These are phyloP conservation scores for Alentia gelatinosa DNA, from an alignment of 2,888 invertebrate species.

Conservation along the genomic window DNA sequence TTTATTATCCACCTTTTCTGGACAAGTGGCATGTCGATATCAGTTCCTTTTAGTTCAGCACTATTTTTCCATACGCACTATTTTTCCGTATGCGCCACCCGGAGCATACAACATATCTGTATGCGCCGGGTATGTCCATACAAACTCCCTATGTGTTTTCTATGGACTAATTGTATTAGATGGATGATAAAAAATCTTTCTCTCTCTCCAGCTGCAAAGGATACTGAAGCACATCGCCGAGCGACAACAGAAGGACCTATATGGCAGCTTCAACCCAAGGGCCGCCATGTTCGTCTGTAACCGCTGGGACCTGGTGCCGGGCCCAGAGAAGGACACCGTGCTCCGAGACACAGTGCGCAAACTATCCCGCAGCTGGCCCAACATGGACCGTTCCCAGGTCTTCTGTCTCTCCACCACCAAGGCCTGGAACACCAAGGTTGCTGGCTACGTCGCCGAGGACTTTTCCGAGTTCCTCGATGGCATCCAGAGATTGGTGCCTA, in stretches of 20 bases:
- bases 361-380: constrained; percentile 50
- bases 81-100: no score
- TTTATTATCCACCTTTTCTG: no score
- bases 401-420: constrained; percentile 69
- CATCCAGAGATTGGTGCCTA: constrained; percentile 67
- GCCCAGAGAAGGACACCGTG: constrained; percentile 66
- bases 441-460: constrained; percentile 71
- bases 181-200: no score
- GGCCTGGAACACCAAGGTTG: constrained; percentile 66
- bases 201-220: constrained; percentile 66
- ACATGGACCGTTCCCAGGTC: constrained; percentile 64
- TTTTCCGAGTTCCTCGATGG: constrained; percentile 68
- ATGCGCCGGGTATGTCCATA: no score
- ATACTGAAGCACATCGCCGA: constrained; percentile 65
- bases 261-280: constrained; percentile 69
- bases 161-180: no score
- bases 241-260: constrained; percentile 63
- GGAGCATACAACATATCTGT: no score
- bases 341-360: constrained; percentile 54
- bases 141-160: no score
- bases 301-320: constrained; percentile 74
- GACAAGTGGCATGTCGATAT: no score
- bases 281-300: constrained; percentile 76
- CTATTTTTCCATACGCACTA: no score
- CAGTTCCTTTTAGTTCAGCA: no score